A percentile compares a stretch with the other conserved stretches of the same genome.
phyloP scores from a whole-genome alignment of 2,113 vertebrate genomes.

The Salvelinus fontinalis region DNA sequence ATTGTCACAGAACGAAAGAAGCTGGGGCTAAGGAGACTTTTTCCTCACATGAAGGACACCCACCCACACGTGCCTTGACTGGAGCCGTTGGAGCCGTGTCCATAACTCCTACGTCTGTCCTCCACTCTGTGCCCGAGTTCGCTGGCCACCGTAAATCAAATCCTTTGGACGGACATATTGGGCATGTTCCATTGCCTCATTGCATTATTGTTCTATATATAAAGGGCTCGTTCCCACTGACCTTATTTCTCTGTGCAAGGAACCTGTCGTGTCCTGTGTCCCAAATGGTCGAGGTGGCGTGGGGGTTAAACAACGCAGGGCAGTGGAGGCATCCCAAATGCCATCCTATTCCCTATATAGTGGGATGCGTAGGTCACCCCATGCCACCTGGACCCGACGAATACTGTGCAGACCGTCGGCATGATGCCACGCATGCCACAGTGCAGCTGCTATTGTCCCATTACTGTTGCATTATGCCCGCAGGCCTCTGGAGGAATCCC shows the following conservation, averaged over 20 bases:
- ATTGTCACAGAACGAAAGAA: slow-evolving; percentile 1
- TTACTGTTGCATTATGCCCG: slow-evolving; percentile 66
- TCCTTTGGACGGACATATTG: slow-evolving; percentile 43
- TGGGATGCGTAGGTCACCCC: slow-evolving; percentile 32
- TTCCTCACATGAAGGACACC: neutral
- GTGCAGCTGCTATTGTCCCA: slow-evolving; percentile 72
- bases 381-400: slow-evolving; percentile 41
- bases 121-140: slow-evolving; percentile 33
- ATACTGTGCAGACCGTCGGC: slow-evolving; percentile 22
- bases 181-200: slow-evolving; percentile 22
- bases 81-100: slow-evolving; percentile 23
- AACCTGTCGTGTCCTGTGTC: slow-evolving; percentile 39
- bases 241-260: slow-evolving; percentile 64
- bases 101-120: slow-evolving; percentile 6
- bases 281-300: too few relatives aligned
- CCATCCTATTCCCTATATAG: too few relatives aligned
- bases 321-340: too few relatives aligned
- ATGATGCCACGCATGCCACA: slow-evolving; percentile 51
- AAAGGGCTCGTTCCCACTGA: slow-evolving; percentile 52
- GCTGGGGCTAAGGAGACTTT: slow-evolving; percentile 15
- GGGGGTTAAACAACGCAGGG: too few relatives aligned
- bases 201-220: slow-evolving; percentile 60
- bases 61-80: neutral
- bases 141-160: slow-evolving; percentile 54
- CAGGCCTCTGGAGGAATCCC: slow-evolving; percentile 57